phyloP scores from a whole-genome alignment of 2,797 vertebrate species.

The Oceanodroma leucorhoa region DNA sequence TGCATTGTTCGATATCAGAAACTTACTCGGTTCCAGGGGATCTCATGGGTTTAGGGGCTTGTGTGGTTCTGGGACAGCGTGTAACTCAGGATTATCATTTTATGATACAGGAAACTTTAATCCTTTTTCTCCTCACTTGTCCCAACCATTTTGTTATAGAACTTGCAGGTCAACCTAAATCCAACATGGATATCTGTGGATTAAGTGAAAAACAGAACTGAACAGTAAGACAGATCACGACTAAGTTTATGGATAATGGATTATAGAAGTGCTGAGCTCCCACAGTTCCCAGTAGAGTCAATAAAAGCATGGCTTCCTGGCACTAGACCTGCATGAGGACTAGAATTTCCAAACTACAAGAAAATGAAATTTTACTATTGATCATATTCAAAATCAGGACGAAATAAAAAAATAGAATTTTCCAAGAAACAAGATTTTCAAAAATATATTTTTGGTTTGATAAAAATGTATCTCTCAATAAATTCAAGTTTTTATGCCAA shows the following conservation, averaged over 20 bases:
- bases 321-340: neutral
- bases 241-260: slow-evolving; percentile 39
- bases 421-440: neutral
- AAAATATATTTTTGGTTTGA: neutral
- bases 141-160: neutral
- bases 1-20: neutral
- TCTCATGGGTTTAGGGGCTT: neutral
- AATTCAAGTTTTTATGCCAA: neutral
- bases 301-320: neutral
- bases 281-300: neutral
- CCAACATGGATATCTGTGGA: neutral
- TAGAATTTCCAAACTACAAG: neutral
- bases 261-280: slow-evolving; percentile 46
- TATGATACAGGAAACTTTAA: neutral
- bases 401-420: neutral
- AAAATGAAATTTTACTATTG: neutral
- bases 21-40: neutral
- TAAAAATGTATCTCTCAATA: slow-evolving; percentile 12
- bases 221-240: neutral
- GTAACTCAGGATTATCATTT: neutral
- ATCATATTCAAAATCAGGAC: neutral
- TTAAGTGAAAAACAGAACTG: neutral
- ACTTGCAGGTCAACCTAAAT: slow-evolving; percentile 10
- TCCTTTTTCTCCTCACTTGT: neutral
- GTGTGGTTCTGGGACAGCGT: neutral